Conservation (phyloP, 2,888 invertebrate genomes). For the Aphidoletes aphidimyza region DNA sequence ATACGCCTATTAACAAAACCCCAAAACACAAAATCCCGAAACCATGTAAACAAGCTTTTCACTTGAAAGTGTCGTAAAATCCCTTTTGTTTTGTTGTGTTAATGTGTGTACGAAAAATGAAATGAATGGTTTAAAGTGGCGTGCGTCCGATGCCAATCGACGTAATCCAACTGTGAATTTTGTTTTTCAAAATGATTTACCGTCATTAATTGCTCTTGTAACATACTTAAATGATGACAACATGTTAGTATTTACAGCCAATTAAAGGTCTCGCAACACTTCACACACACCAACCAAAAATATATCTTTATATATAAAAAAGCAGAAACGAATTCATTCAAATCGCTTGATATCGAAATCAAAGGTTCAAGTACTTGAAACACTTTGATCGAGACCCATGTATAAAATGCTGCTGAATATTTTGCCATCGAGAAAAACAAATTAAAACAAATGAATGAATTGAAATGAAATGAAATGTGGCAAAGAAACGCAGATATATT, state of each 20-base stretch:
- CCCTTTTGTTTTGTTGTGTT: neutral
- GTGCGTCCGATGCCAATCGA: no score
- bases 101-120: no score
- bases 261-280: neutral
- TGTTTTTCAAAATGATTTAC: neutral
- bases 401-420: neutral
- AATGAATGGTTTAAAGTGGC: neutral
- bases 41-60: neutral
- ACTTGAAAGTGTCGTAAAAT: neutral
- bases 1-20: neutral
- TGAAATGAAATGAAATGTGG: neutral
- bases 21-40: no score
- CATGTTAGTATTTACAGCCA: neutral
- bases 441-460: neutral
- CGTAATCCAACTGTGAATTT: constrained; percentile 28
- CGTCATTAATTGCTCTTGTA: neutral
- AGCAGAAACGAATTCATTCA: no score
- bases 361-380: no score
- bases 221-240: neutral
- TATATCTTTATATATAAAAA: no score
- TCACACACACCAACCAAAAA: no score
- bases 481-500: no score
- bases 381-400: no score
- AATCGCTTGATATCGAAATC: no score
- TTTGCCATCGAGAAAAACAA: neutral